Evolutionary conservation across 2,888 invertebrate species (phyloP).

Genomic region (Cyaniris semiargus): DNA sequence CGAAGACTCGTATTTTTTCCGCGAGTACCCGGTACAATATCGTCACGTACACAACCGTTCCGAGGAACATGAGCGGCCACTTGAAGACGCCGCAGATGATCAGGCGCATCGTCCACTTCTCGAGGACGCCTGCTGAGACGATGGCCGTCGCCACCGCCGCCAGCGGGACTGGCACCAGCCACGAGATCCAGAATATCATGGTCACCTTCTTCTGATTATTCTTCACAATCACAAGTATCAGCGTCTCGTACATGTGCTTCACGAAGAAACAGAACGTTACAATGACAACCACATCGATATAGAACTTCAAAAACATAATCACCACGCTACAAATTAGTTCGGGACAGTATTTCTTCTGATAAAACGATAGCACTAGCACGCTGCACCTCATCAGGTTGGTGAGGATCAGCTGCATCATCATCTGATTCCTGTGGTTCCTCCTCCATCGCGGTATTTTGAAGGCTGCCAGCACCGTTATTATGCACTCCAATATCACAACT

Average conservation of each 20-base stretch:
- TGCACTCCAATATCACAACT: conserved; percentile 64
- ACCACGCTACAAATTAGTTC: conserved; percentile 41
- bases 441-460: conserved; percentile 65
- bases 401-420: conserved; percentile 68
- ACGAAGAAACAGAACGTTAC: conserved; percentile 67
- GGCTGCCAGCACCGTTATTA: conserved; percentile 60
- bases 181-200: conserved; percentile 58
- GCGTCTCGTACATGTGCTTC: conserved; percentile 70
- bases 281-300: conserved; percentile 66
- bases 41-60: conserved; percentile 58
- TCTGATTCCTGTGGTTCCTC: conserved; percentile 71
- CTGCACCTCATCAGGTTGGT: conserved; percentile 64
- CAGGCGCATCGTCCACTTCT: conserved; percentile 54
- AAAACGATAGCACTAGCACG: conserved; percentile 54
- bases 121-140: conserved; percentile 46
- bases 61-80: conserved; percentile 67
- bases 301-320: conserved; percentile 55
- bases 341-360: conserved; percentile 46
- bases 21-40: conserved; percentile 59
- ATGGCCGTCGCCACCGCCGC: conserved; percentile 51
- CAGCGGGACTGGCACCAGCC: conserved; percentile 62
- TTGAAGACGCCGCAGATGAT: conserved; percentile 59
- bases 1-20: conserved; percentile 64
- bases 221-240: conserved; percentile 66
- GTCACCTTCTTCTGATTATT: conserved; percentile 58